These are phyloP conservation scores for Nestor notabilis DNA, from an alignment of 2,113 vertebrate species.

Conservation along the genomic window DNA sequence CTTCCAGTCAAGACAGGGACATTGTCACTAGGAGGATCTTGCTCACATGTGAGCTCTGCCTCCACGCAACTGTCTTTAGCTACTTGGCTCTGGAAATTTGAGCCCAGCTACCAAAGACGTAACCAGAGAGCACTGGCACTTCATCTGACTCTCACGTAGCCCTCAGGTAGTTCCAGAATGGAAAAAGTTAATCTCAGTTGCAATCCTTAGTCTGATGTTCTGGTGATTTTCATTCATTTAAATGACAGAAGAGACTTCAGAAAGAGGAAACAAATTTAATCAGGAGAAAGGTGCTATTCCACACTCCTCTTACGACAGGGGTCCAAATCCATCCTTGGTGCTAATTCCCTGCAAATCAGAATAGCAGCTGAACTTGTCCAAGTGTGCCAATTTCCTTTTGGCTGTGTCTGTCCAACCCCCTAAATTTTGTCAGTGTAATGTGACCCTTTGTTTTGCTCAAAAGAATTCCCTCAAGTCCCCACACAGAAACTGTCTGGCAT, in stretches of 20 bases:
- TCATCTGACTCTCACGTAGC: background rate
- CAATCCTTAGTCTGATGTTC: background rate
- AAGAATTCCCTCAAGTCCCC: background rate
- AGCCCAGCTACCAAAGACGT: background rate
- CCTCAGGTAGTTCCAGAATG: background rate
- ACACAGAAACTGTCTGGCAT: background rate
- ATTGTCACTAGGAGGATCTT: background rate
- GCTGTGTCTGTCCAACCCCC: background rate
- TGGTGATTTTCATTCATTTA: background rate
- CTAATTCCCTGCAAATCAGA: background rate
- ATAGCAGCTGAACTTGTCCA: background rate
- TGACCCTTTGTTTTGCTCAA: background rate
- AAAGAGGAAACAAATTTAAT: background rate
- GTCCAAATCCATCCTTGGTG: background rate
- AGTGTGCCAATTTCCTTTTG: background rate
- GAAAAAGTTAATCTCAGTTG: background rate
- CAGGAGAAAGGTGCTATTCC: background rate
- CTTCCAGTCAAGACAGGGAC: background rate
- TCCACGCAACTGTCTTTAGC: background rate
- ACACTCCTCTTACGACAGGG: background rate
- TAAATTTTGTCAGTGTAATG: background rate
- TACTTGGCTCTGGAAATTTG: background rate
- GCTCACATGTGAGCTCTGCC: background rate
- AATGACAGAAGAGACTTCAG: background rate
- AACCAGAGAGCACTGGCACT: background rate